Conservation (phyloP, 2,113 vertebrate species). For the Cebidichthys violaceus region DNA sequence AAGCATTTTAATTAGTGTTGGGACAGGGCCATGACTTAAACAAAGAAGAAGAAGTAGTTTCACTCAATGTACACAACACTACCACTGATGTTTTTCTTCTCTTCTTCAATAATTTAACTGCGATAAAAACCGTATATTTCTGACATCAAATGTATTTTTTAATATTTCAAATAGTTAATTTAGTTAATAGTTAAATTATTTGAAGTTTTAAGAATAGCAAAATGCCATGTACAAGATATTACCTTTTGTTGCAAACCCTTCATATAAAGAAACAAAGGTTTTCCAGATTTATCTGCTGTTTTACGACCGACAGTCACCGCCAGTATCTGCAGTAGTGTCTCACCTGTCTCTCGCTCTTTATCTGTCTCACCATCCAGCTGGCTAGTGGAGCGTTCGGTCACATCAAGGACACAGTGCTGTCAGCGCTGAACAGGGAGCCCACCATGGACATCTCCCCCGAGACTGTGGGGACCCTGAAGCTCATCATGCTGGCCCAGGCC, state of each 20-base stretch:
- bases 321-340: background rate
- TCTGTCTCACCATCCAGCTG: conserved; percentile 82
- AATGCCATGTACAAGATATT: too few relatives aligned
- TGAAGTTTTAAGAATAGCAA: too few relatives aligned
- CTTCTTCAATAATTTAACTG: background rate
- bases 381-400: conserved; percentile 96
- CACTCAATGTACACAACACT: background rate
- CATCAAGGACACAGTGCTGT: conserved; percentile 97
- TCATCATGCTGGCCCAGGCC: conserved; percentile 98
- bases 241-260: too few relatives aligned
- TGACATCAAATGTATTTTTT: background rate
- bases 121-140: background rate
- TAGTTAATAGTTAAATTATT: too few relatives aligned
- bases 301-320: background rate
- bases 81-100: background rate
- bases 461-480: conserved; percentile 93
- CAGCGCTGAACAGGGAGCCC: conserved; percentile 93
- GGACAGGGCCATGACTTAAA: too few relatives aligned
- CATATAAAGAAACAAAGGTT: too few relatives aligned
- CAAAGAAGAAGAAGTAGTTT: conserved; percentile 9
- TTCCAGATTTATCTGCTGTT: background rate
- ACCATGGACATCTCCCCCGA: conserved; percentile 98
- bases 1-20: background rate
- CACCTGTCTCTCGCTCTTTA: background rate
- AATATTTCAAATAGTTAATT: background rate